Percentiles rank a stretch among this genome's conserved stretches.
Conservation (phyloP, 35 echinoderm and acorn worm genomes). For the Stichopus chloronotus region DNA sequence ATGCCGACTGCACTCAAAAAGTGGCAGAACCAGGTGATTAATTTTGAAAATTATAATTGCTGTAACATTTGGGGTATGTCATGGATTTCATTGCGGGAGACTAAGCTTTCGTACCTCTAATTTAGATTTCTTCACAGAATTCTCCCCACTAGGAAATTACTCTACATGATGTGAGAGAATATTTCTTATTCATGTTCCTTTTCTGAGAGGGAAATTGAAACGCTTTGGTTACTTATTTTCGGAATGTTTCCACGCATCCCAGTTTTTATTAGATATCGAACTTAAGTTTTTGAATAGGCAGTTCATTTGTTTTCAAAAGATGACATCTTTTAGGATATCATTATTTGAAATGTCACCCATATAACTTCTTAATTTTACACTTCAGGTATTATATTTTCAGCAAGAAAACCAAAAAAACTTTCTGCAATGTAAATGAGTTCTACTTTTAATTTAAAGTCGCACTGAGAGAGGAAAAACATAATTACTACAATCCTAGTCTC, state of each 20-base stretch:
- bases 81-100: not conserved
- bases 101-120: not conserved
- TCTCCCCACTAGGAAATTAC: not conserved
- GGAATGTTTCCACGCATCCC: not conserved
- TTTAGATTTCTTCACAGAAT: conserved; percentile 2
- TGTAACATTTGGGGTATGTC: not conserved
- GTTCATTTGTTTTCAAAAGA: not conserved
- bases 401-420: not conserved
- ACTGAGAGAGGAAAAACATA: no score
- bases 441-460: no score
- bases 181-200: not conserved
- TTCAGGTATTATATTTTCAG: not conserved
- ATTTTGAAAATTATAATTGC: not conserved
- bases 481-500: no score
- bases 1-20: not conserved
- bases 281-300: not conserved
- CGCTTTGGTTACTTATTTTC: not conserved
- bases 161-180: not conserved
- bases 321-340: no score
- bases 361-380: not conserved
- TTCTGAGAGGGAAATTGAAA: not conserved
- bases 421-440: no score
- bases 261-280: not conserved
- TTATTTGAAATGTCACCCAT: not conserved
- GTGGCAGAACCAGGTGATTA: not conserved